Percentiles rank a stretch among this genome's conserved stretches.
Conservation (phyloP, 2,888 invertebrate species). For the Stenichneumon culpator region DNA sequence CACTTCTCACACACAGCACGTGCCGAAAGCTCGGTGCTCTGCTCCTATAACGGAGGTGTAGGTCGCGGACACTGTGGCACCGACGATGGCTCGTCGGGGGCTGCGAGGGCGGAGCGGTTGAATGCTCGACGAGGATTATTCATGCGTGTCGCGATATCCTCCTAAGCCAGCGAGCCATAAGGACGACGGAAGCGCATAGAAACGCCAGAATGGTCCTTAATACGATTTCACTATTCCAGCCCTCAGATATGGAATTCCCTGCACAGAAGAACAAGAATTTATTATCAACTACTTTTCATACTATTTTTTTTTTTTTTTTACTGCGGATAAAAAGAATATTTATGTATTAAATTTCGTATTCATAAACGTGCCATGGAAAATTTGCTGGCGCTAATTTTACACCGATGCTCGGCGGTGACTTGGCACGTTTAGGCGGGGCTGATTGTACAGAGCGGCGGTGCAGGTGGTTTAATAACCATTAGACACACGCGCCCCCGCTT, state of each 20-base stretch:
- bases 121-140: slow-evolving; percentile 64
- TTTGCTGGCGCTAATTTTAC: not conserved
- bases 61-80: slow-evolving; percentile 22
- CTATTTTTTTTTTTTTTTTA: too few species aligned
- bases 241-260: slow-evolving; percentile 35
- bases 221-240: slow-evolving; percentile 60
- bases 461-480: not conserved
- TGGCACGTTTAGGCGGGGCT: not conserved
- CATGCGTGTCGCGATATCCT: slow-evolving; percentile 64
- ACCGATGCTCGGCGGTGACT: slow-evolving; percentile 2
- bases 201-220: slow-evolving; percentile 53
- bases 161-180: slow-evolving; percentile 59
- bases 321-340: too few species aligned
- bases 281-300: not conserved
- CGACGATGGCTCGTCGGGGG: slow-evolving; percentile 1
- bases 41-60: slow-evolving; percentile 5
- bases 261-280: too few species aligned
- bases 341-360: too few species aligned
- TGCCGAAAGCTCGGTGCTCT: slow-evolving; percentile 20
- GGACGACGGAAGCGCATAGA: slow-evolving; percentile 42
- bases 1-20: slow-evolving; percentile 34
- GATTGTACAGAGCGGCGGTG: too few species aligned
- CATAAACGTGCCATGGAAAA: too few species aligned
- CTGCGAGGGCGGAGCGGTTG: slow-evolving; percentile 53
- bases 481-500: not conserved